These are phyloP conservation scores for Ascidia mentula DNA, from an alignment of 23 tunicate genomes.

Conservation along the genomic window DNA sequence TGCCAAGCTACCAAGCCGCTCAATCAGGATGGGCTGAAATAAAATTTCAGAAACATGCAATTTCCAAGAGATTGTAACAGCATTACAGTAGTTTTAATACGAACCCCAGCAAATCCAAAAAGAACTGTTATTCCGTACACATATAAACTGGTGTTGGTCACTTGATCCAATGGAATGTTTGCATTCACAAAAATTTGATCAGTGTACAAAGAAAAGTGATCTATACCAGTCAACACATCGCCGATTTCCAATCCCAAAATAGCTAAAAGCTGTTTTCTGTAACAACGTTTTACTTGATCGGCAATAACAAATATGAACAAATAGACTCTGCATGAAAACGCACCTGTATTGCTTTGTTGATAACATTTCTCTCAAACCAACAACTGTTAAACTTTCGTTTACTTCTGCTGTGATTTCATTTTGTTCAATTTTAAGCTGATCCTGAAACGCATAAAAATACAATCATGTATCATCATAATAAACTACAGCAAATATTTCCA, in stretches of 20 bases:
- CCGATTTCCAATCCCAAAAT: neutral
- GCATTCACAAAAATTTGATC: neutral
- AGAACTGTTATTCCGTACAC: neutral
- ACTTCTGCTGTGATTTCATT: neutral
- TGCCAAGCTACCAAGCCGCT: neutral
- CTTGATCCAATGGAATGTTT: neutral
- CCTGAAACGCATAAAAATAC: neutral
- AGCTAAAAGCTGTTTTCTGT: neutral
- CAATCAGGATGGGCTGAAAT: neutral
- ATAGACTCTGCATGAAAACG: no score
- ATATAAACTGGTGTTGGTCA: neutral
- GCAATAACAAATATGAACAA: no score
- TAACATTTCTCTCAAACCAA: neutral
- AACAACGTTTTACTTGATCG: no score
- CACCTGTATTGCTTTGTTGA: neutral
- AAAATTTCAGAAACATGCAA: neutral
- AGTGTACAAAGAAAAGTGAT: neutral
- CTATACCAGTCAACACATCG: neutral
- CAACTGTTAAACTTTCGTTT: neutral
- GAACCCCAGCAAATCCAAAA: neutral
- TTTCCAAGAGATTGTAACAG: no score
- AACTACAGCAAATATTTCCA: no score
- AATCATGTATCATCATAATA: no score
- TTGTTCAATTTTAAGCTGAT: neutral
- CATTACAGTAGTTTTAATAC: no score